A percentile compares a stretch with the other conserved stretches of the same genome.
These are phyloP conservation scores for Brachirus orientalis DNA, from an alignment of 2,113 vertebrate species.

Conservation along the genomic window DNA sequence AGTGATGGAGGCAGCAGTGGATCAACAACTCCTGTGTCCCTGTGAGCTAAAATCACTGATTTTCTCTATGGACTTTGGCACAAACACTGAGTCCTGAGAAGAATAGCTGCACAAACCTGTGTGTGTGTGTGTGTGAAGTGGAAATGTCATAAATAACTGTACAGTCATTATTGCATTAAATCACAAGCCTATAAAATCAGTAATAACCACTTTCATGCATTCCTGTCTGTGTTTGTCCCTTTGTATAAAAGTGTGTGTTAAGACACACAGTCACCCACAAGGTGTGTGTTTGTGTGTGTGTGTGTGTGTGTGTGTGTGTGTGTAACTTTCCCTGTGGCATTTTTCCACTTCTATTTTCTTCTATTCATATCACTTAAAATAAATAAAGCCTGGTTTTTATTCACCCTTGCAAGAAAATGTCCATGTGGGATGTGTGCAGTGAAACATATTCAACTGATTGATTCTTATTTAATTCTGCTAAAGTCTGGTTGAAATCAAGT, in stretches of 20 bases:
- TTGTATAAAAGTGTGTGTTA: slow-evolving; percentile 13
- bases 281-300: slow-evolving; percentile 11
- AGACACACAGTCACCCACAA: no score
- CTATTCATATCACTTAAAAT: no score
- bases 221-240: slow-evolving; percentile 20
- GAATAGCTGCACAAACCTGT: background rate
- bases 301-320: slow-evolving; percentile 4
- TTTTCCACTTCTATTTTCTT: background rate
- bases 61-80: no score
- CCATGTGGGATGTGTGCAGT: no score
- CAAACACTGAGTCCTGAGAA: no score
- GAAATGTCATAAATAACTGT: slow-evolving; percentile 40
- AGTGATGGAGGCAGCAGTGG: no score
- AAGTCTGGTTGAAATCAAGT: background rate
- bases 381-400: no score
- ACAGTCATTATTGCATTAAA: slow-evolving; percentile 29
- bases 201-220: slow-evolving; percentile 51
- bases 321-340: background rate
- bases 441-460: no score
- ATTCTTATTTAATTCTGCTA: no score
- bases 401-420: no score
- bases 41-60: no score
- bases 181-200: slow-evolving; percentile 44
- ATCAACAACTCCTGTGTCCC: no score
- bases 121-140: slow-evolving; percentile 15